Base-by-base conservation (phyloP, 2,113 vertebrate species). In the Turnix velox region DNA sequence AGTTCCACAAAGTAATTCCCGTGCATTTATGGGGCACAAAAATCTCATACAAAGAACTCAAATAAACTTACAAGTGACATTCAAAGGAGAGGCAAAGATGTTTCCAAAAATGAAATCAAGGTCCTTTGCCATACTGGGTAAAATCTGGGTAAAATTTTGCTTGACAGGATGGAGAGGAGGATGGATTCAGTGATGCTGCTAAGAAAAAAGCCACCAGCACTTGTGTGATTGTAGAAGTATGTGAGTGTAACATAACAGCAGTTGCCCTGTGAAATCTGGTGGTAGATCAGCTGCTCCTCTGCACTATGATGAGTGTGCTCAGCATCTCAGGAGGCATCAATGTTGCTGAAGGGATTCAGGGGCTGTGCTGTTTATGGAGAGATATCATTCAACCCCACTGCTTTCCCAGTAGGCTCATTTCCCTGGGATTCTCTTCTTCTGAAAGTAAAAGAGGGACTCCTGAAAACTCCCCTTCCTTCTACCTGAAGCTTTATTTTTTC, bases 81-180 rank as follows among this genome's bases (percentile, higher is more conserved):
- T 90, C 57, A 31, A 49, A 73, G 75, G 69, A 59, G 28, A 57
- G 35, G 20, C n/a, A 88, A 52, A 66, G 31, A 28, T n/a, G n/a
- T 96, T 90, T 90, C 65, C 35, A 40, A 76, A 94, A 52, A 82
- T 28, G 54, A 76, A 92, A 90, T 68, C 19, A 35, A 72, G 72
- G 46, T 85, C 46, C 39, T 93, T 92, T 90, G 43, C 31, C 66
- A 35, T 86, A 66, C 71, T 54, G 62, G 40, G 51, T 90, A 78
- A 58, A 51, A 54, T 84, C 79, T 83, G 67, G 67, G 40, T 58
- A 28, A 40, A 57, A 5, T 39, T 90, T 92, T 5, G 19, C 31
- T 78, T 65, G 5, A 48, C 33, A 74, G 72, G 33, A 12, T 92
- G 46, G 39, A 91, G 37, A 87, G 37, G 1, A 28, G 27, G 57